Base-by-base conservation (phyloP, 2,797 vertebrate species). In the Myoxocephalus aenaeus region DNA sequence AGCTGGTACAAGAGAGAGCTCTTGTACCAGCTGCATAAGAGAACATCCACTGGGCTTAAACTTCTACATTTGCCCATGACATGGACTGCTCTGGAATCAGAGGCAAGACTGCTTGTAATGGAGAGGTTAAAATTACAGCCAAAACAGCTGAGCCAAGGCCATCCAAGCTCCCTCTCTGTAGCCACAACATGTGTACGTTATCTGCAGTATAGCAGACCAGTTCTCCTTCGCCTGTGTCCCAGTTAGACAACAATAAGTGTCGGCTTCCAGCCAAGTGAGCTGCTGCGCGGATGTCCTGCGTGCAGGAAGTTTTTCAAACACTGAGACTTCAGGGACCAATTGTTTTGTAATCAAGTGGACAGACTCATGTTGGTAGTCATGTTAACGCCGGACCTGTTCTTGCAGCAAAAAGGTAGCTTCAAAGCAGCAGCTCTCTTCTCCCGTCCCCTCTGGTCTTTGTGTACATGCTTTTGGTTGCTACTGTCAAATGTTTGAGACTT, bases 301-400 rank as follows among this genome's bases (percentile, higher is more conserved):
- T 79, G 73, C 72, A 65, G 48, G 53, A 79, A 61, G 71, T 32
- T 80, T 86, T 84, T 69, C 70, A 84, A 85, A 72, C 84, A 88
- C 0, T 32, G 44, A 65, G 51, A 86, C 67, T 80, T 86, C 38
- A 64, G 79, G 77, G 75, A 80, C 80, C 79, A 77, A 65, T 88
- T 87, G 68, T 53, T 40, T 80, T 83, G 74, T 81, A 72, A 83
- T 59, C 51, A 62, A 86, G 67, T 81, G 56, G 53, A 86, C 64
- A 50, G 65, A 81, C 68, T 90, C 81, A 75, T 85, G 70, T 81
- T 77, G 70, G 66, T 75, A 82, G 78, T 73, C 83, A 87, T 90
- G 75, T 85, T 87, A 65, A 87, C 77, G 73, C 65, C 46, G 68
- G 62, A 77, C 59, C 59, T 66, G 82, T 75, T 62, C 58, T 64